phyloP scores from a whole-genome alignment of 53 echinoderm and acorn worm species.

The Zoroaster sp. region DNA sequence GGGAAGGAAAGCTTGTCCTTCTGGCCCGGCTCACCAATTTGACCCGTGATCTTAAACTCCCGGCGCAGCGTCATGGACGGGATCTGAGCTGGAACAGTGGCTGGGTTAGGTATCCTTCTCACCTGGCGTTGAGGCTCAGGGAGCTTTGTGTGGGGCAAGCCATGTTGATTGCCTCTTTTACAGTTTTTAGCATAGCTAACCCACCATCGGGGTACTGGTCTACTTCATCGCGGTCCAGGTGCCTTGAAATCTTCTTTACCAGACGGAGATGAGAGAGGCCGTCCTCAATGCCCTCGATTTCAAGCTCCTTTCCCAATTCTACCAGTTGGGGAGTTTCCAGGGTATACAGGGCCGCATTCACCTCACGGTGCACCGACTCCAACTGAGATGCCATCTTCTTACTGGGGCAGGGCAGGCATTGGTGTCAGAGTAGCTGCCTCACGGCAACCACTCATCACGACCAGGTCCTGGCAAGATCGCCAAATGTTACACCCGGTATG shows the following conservation, averaged over 20 bases:
- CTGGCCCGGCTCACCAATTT: conserved; percentile 65
- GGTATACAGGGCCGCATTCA: background rate
- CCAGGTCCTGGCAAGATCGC: background rate
- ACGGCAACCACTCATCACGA: too few relatives aligned
- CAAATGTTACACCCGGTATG: background rate
- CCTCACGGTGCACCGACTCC: background rate
- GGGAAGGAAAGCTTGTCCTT: conserved; percentile 26
- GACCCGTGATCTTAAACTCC: conserved; percentile 57
- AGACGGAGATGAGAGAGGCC: background rate
- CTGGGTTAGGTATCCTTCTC: background rate
- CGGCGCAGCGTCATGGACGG: background rate
- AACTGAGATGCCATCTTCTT: background rate
- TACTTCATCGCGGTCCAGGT: background rate
- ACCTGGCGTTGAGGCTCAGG: background rate
- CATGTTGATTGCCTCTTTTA: background rate
- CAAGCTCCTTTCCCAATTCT: background rate
- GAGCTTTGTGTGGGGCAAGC: background rate
- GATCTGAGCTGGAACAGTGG: background rate
- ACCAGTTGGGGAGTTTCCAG: background rate
- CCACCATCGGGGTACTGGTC: background rate
- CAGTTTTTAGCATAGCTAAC: background rate
- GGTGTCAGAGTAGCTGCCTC: background rate
- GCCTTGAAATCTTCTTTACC: background rate
- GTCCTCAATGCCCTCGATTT: background rate
- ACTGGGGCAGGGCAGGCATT: background rate